These are phyloP conservation scores for Leucophenga varia DNA, from an alignment of 1,140 invertebrate genomes.

Conservation along the genomic window DNA sequence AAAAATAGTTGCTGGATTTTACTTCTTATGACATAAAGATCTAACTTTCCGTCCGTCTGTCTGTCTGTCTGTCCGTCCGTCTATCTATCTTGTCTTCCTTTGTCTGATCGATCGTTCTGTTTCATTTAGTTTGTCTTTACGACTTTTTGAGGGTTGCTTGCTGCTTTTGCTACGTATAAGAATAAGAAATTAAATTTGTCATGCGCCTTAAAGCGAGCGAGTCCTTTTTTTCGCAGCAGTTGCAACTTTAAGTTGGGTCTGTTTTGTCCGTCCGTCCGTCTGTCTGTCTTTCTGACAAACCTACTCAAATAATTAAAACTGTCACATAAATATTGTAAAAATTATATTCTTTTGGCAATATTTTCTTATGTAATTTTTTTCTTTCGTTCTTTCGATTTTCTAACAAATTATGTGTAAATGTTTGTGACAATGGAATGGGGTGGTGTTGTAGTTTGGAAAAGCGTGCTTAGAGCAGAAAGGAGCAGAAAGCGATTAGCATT, in stretches of 20 bases:
- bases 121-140: too few species aligned
- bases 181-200: conserved; percentile 51
- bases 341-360: conserved; percentile 10
- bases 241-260: conserved; percentile 10
- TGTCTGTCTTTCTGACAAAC: conserved; percentile 17
- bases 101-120: too few species aligned
- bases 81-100: conserved; percentile 26
- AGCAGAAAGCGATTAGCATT: not conserved
- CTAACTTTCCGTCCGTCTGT: conserved; percentile 16
- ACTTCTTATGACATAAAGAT: conserved; percentile 35
- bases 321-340: conserved; percentile 45
- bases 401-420: conserved; percentile 46
- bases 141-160: conserved; percentile 18
- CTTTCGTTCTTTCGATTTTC: too few species aligned
- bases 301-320: conserved; percentile 43
- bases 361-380: conserved; percentile 28
- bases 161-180: too few species aligned
- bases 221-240: conserved; percentile 30
- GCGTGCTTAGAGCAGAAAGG: not conserved
- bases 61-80: not conserved
- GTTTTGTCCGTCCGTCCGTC: conserved; percentile 5
- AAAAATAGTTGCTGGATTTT: too few species aligned
- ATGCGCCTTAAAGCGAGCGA: conserved; percentile 20
- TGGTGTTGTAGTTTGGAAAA: not conserved
- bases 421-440: conserved; percentile 33